Evolutionary conservation across 1,140 invertebrate species (phyloP), one percentile per base, ranked within the genome.

Genomic region (Aphis gossypii): DNA sequence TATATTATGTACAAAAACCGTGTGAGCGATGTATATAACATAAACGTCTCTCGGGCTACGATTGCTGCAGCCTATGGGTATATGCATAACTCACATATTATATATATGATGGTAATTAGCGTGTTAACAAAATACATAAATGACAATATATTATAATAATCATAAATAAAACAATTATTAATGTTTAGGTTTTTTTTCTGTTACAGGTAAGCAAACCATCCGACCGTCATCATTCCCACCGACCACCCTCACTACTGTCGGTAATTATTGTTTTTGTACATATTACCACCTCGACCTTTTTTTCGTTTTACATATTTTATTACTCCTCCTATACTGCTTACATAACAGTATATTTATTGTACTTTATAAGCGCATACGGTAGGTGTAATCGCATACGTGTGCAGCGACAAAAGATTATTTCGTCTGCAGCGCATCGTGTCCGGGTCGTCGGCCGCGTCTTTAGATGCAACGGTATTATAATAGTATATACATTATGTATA

Each of bases 171-270:
- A 89, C 56, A 9, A 56, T 90, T 7, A 60, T 90, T 90, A 60
- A 41, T 90, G 38, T 90, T 60, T 60, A 5, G 8, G 41, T 56
- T 25, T 35, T 56, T 56, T 56, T 60, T 60, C 18, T 90, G 89
- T 90, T 90, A n/a, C 89, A 90, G 89, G 89, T 90, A 25, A 90
- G 89, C 54, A 44, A 90, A 90, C 89, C 38, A 35, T 44, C 56
- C 38, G 14, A 38, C 11, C n/a, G 41, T 60, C 38, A 23, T 56
- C 87, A 35, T 18, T 30, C 46, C 20, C 46, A 51, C 48, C 51
- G 35, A 25, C n/a, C 25, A 46, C 30, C 23, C 30, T 14, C 23
- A 83, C 11, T 48, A 87, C 18, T 23, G 30, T 56, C 51, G 88
- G 88, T 89, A 89, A 89, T 89, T 89, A 54, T 51, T 89, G 51